Evolutionary conservation across 2,888 invertebrate genomes (phyloP).

Genomic region (Microplitis manilae): DNA sequence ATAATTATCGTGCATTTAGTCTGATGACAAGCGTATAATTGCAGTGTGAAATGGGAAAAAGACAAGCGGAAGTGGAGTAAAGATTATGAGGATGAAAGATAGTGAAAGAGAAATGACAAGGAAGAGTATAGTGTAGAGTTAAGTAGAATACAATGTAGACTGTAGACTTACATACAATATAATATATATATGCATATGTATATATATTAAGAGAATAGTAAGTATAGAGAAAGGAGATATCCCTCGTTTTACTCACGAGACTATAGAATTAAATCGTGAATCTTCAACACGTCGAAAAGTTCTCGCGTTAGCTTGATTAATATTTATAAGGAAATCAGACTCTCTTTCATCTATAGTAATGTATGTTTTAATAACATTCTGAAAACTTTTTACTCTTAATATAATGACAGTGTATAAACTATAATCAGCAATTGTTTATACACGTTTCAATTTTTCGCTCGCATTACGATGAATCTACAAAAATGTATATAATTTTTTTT

Average conservation of each 20-base stretch:
- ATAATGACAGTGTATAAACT: not conserved
- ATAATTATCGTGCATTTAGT: constrained; percentile 51
- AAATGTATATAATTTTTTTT: no score
- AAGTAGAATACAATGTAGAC: not conserved
- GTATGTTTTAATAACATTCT: constrained; percentile 24
- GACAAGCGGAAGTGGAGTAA: not conserved
- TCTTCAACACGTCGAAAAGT: constrained; percentile 32
- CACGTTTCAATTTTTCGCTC: not conserved
- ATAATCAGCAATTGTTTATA: not conserved
- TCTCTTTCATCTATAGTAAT: constrained; percentile 42
- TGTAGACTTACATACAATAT: not conserved
- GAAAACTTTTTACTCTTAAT: constrained; percentile 9
- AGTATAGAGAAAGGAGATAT: constrained; percentile 5
- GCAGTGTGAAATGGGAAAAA: constrained; percentile 7
- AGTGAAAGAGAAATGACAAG: not conserved
- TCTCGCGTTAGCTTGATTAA: constrained; percentile 53
- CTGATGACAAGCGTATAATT: constrained; percentile 47
- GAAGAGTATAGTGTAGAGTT: not conserved
- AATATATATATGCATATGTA: constrained; percentile 4
- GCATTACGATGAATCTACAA: no score
- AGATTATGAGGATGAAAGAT: not conserved
- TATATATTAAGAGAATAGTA: not conserved
- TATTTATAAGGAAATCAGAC: constrained; percentile 60
- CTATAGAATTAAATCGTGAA: constrained; percentile 24
- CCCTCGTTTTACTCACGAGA: not conserved